Evolutionary conservation across 1,140 invertebrate genomes (phyloP), one percentile per base, ranked within the genome.

Genomic region (Melitaea cinxia): DNA sequence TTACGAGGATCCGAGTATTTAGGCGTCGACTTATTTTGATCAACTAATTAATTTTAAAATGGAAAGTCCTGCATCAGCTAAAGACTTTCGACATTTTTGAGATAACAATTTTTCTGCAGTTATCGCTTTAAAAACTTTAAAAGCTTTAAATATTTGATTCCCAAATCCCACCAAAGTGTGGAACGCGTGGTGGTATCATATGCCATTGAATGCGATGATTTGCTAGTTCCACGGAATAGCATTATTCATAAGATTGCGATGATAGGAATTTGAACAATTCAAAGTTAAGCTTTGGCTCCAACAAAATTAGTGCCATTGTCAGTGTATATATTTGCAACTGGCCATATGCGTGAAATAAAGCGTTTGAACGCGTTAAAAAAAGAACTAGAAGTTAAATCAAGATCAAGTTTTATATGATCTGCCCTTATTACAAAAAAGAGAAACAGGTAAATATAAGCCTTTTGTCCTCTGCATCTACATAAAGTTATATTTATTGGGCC

Each of bases 321-420:
- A 1, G 30, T 9, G 7, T 28, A 28, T 4, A 28, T 28, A 4
- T 28, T 28, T 28, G 26, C 26, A 7, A 61, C 28, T 19, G 67
- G 67, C 4, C 67, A 54, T n/a, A 60, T 50, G 23, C 67, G 50
- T 4, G 57, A 64, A 35, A 69, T 14, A 50, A 69, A 69, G n/a
- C 58, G 50, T 45, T 68, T 68, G 14, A 68, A 50, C 0, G 65
- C 57, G 5, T 49, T 58, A 15, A 68, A 26, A 54, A 68, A 68
- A 28, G 24, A 37, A 15, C 9, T 52, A 1, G 58, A 35, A 52
- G 28, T 55, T 42, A 68, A 57, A 30, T 55, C 58, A 12, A 26
- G 23, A 9, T 35, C 65, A n/a, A 68, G 4, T 21, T 57, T 35
- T 19, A 57, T 57, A 15, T 47, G 42, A 19, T 4, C 17, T 17